Percentiles rank a stretch among this genome's conserved stretches.
Conservation (phyloP, 1,140 invertebrate genomes). For the Protaetia brevitarsis region DNA sequence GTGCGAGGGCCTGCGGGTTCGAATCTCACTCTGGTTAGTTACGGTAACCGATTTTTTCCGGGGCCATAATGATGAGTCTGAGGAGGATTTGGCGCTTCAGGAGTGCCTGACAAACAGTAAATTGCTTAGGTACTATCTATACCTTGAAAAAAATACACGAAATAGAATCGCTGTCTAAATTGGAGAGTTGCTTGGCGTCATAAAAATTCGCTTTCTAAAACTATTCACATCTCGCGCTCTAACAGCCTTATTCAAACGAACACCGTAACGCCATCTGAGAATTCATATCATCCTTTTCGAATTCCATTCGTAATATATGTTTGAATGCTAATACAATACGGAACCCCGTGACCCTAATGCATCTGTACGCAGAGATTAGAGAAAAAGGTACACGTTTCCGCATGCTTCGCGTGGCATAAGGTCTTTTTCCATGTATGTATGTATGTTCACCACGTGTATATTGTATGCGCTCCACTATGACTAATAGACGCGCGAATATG, state of each 20-base stretch:
- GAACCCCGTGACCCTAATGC: conserved; percentile 2
- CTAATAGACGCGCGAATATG: background rate
- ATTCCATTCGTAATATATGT: background rate
- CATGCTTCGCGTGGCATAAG: background rate
- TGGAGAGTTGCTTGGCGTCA: background rate
- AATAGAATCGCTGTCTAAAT: too few species aligned
- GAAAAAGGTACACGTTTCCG: background rate
- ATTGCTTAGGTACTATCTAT: too few species aligned
- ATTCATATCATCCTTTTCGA: background rate
- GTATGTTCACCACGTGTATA: background rate
- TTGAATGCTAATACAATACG: background rate
- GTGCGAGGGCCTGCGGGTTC: too few species aligned
- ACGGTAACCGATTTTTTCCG: too few species aligned
- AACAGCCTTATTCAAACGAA: background rate
- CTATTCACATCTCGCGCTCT: background rate
- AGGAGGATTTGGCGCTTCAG: too few species aligned
- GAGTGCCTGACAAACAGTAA: too few species aligned
- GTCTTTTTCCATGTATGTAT: background rate
- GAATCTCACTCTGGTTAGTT: too few species aligned
- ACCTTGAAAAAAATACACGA: too few species aligned
- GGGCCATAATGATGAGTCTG: too few species aligned
- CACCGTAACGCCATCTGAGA: background rate
- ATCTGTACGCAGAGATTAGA: background rate
- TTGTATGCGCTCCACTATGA: background rate
- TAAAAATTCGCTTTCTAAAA: background rate